Evolutionary conservation across 1,140 invertebrate genomes (phyloP).

Genomic region (Drosophila setifemur): DNA sequence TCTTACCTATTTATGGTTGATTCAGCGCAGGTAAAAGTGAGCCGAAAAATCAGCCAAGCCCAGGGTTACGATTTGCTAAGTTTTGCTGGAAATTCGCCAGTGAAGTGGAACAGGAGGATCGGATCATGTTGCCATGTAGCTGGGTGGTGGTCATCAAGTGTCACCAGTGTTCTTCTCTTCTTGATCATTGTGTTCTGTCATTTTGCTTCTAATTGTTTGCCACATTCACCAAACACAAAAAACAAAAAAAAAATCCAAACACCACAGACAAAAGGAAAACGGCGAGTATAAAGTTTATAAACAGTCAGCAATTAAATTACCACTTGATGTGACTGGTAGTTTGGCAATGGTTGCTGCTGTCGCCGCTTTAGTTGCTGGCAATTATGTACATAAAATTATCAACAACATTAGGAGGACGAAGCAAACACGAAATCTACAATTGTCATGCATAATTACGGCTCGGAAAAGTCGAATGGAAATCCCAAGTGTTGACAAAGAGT

Average conservation of each 20-base stretch:
- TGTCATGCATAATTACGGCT: constrained; percentile 75
- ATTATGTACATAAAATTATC: constrained; percentile 77
- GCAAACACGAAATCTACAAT: constrained; percentile 46
- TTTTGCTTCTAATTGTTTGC: constrained; percentile 72
- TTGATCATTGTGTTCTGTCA: constrained; percentile 44
- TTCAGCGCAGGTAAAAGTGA: constrained; percentile 28
- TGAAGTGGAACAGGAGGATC: constrained; percentile 19
- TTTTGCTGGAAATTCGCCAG: not conserved
- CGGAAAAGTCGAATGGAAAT: constrained; percentile 50
- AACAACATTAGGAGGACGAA: constrained; percentile 33
- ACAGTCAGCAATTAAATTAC: constrained; percentile 73
- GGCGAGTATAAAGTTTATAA: constrained; percentile 57
- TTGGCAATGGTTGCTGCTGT: constrained; percentile 45
- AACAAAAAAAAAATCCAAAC: constrained; percentile 14
- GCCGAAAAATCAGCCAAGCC: not conserved
- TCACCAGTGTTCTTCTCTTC: constrained; percentile 30
- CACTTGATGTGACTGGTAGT: constrained; percentile 40
- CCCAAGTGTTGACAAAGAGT: constrained; percentile 46
- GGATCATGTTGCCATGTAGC: constrained; percentile 25
- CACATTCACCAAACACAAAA: constrained; percentile 56
- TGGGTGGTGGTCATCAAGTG: constrained; percentile 50
- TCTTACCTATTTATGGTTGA: constrained; percentile 4
- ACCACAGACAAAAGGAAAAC: constrained; percentile 51
- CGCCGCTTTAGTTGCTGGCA: constrained; percentile 36
- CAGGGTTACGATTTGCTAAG: constrained; percentile 14